Base-by-base conservation (phyloP, 2,113 vertebrate species). In the Atlantisia rogersi region DNA sequence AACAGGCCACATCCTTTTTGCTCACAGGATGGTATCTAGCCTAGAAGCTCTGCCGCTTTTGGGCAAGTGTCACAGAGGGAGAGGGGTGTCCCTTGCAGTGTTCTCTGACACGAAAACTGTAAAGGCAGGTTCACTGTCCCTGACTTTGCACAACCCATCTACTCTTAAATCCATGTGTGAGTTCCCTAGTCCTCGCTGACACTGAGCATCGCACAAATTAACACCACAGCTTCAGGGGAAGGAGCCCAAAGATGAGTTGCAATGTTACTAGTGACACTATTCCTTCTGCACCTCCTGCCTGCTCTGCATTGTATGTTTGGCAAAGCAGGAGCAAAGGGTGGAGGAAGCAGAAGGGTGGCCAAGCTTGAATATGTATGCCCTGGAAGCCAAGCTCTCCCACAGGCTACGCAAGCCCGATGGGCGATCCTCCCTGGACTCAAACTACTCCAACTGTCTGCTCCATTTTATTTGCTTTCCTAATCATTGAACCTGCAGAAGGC, bases 301-400 rank as follows among this genome's bases (percentile, higher is more conserved):
- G 70, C 37, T 53, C 56, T 22, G n/a, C 2, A 2, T 15, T 1
- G 1, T 31, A n/a, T 3, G 0, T n/a, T 31, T 46, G 26, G 16
- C 32, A 63, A 84, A 91, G 83, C 31, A 16, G 58, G 64, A 80
- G 39, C 58, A n/a, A 42, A 80, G 21, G 50, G 12, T 55, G n/a
- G 32, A 88, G 21, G 37, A 52, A 42, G 59, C 46, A 62, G 35
- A 58, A 75, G 24, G 44, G 25, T 16, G 24, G 25, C 28, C 11
- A 20, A 35, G 44, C 35, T 70, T 42, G 20, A 44, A 32, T 28
- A 2, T 10, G 15, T 12, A 18, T 28, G 16, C 46, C 53, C 7
- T 10, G n/a, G 56, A 58, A 90, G 29, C n/a, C 50, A 35, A 65
- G 65, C 35, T 76, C 29, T 70, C 25, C 52, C 1, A 1, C 1